Base-by-base conservation (phyloP, 35 echinoderm and acorn worm species). In the Lytechinus variegatus region DNA sequence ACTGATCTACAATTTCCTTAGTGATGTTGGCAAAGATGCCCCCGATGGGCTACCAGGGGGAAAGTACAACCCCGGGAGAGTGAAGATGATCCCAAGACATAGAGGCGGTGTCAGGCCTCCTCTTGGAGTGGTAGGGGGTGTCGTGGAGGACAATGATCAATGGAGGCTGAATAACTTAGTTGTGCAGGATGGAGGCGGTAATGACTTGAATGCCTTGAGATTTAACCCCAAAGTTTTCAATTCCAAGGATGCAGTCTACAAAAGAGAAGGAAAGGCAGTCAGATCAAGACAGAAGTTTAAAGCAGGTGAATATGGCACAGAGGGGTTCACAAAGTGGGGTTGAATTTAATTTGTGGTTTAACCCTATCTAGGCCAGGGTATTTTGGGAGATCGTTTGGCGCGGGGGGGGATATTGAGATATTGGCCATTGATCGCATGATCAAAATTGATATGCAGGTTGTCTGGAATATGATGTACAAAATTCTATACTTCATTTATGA, bases 1-100 rank as follows among this genome's bases (percentile, higher is more conserved):
- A 33, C 87, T 95, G 28, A 94, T 96, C 52, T 96, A 96, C 29
- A 54, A 86, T 27, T 95, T 96, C 87, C 94, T 96, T 19, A 66
- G 79, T 89, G 96, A 96, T 19, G 94, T 96, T 4, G 94, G 94
- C 4, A 89, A 96, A 56, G 54, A 95, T 56, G 27, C 29, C 29
- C 28, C 56, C 16, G 27, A 94, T 61, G 54, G 53, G 28, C 54
- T 61, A 24, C 44, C 53, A 52, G 56, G 52, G 54, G 61, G 55
- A 89, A 55, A 28, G 58, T 92, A 55, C 89, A 13, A 54, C 53
- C 55, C 87, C 56, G 89, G 57, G 61, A n/a, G 16, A 27, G 86
- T 89, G 6, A 90, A 92, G 54, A 96, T 94, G 61, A 56, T 87
- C 27, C 52, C 56, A 8, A 96, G 33, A 28, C 91, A 52, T 9